Evolutionary conservation across 2,888 invertebrate species (phyloP).

Genomic region (Dastarcus helophoroides): DNA sequence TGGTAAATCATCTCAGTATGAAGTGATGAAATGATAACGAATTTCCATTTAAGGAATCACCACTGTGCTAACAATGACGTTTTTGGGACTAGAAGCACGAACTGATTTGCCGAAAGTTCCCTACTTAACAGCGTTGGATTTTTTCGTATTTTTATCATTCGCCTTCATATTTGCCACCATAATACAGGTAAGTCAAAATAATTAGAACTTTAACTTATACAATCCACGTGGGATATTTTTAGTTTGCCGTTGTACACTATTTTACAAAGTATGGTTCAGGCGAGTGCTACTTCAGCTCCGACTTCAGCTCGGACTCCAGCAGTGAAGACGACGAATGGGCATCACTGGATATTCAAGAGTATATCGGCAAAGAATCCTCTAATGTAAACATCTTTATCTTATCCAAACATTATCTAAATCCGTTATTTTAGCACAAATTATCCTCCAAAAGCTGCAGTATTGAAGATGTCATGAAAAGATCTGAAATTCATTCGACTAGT

Average conservation of each 20-base stretch:
- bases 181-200: constrained; percentile 45
- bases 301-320: constrained; percentile 49
- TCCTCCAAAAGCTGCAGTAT: background rate
- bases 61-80: constrained; percentile 76
- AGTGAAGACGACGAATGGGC: constrained; percentile 39
- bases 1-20: constrained; percentile 41
- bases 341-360: constrained; percentile 11
- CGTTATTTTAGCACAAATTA: background rate
- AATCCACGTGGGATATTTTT: constrained; percentile 14
- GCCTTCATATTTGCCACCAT: constrained; percentile 72
- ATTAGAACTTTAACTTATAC: background rate
- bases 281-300: constrained; percentile 61
- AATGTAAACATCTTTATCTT: background rate
- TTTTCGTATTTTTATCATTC: constrained; percentile 72
- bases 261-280: constrained; percentile 77
- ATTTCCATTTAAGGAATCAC: constrained; percentile 58
- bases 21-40: no score
- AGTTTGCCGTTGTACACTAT: constrained; percentile 75
- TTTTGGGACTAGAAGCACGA: constrained; percentile 66
- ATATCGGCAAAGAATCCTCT: constrained; percentile 5
- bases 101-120: constrained; percentile 76
- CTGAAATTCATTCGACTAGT: background rate
- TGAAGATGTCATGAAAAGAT: background rate
- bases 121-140: constrained; percentile 77
- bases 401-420: no score